Conservation (phyloP, 2,113 vertebrate genomes). For the Dicerorhinus sumatrensis region DNA sequence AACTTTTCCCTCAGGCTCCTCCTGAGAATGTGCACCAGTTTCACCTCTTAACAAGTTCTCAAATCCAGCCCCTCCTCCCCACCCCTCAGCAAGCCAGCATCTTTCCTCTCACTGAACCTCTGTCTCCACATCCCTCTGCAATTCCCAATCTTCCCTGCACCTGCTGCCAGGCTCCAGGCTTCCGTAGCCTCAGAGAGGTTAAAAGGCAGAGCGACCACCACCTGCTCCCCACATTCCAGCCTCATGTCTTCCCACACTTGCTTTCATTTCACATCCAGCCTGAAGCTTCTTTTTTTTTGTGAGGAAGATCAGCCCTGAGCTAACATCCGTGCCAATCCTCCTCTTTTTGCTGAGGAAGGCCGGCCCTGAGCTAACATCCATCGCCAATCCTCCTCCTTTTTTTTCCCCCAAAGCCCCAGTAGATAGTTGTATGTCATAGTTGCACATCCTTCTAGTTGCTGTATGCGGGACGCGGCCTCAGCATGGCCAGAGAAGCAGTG, state of each 20-base stretch:
- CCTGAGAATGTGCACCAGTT: not conserved
- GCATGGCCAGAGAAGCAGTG: too few relatives aligned
- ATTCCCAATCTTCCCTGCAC: not conserved
- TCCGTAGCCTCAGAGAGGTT: not conserved
- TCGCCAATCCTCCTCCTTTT: too few relatives aligned
- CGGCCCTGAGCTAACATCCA: too few relatives aligned
- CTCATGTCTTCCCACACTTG: rapidly evolving
- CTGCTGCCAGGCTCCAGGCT: not conserved
- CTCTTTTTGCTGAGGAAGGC: too few relatives aligned
- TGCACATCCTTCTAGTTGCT: too few relatives aligned
- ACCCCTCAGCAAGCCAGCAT: not conserved
- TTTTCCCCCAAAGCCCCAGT: too few relatives aligned
- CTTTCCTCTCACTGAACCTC: not conserved
- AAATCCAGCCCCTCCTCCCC: not conserved
- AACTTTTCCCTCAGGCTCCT: not conserved
- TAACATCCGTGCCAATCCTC: too few relatives aligned
- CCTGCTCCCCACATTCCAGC: too few relatives aligned
- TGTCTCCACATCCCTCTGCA: rapidly evolving
- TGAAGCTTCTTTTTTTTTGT: not conserved
- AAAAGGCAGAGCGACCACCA: not conserved
- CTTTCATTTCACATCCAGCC: rapidly evolving
- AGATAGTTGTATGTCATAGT: too few relatives aligned
- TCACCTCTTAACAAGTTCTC: not conserved
- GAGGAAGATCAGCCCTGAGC: too few relatives aligned
- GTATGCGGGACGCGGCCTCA: too few relatives aligned